phyloP scores from a whole-genome alignment of 2,888 invertebrate species.

The Periphyllus acericola region DNA sequence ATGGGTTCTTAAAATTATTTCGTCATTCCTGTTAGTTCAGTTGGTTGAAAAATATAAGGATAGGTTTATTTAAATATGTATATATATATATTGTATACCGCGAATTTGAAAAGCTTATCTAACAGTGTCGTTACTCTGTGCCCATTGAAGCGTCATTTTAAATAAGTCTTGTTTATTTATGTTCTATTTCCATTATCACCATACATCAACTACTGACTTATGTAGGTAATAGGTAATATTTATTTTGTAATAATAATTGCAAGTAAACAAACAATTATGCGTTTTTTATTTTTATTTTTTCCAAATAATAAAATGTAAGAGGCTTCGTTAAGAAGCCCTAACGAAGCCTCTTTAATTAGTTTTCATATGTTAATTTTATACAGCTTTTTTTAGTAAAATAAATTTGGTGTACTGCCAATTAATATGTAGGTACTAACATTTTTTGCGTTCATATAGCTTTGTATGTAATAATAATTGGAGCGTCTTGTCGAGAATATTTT shows the following conservation, averaged over 20 bases:
- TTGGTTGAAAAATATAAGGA: not conserved
- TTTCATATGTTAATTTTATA: constrained; percentile 17
- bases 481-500: not conserved
- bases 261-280: not conserved
- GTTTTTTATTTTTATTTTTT: not conserved
- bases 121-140: not conserved
- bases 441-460: not conserved
- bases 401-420: constrained; percentile 19
- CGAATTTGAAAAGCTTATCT: not conserved
- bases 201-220: not conserved
- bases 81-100: not conserved
- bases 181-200: not conserved
- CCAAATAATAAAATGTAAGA: no score
- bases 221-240: not conserved
- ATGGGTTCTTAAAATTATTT: constrained; percentile 5
- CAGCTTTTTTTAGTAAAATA: constrained; percentile 31
- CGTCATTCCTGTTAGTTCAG: not conserved
- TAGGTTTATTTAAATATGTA: not conserved
- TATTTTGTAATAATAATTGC: not conserved
- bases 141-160: not conserved
- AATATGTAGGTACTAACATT: not conserved
- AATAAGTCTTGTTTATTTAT: not conserved
- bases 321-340: no score
- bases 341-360: constrained; percentile 24
- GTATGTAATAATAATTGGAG: constrained; percentile 20